Conservation (phyloP, 2,797 vertebrate genomes). For the Antrozous pallidus region DNA sequence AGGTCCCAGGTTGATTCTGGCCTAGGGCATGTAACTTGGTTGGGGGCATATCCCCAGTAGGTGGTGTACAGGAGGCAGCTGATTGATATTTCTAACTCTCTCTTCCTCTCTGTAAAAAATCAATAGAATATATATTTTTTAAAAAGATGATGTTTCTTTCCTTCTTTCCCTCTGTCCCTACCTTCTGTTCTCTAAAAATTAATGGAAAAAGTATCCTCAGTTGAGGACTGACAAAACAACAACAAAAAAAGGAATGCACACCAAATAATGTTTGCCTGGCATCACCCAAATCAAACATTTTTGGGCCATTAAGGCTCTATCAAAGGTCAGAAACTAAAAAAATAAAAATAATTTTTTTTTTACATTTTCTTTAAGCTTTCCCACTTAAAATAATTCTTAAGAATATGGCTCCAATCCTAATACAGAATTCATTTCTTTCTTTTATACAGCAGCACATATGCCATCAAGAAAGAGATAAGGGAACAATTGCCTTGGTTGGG, state of each 20-base stretch:
- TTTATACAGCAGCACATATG: background rate
- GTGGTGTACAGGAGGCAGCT: too few relatives aligned
- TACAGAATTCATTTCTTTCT: constrained; percentile 38
- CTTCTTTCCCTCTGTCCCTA: background rate
- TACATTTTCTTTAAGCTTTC: constrained; percentile 16
- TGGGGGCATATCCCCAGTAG: too few relatives aligned
- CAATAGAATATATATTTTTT: too few relatives aligned
- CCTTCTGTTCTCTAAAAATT: background rate
- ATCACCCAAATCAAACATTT: background rate
- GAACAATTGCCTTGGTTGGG: background rate
- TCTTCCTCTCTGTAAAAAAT: too few relatives aligned
- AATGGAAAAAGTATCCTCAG: background rate
- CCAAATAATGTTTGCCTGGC: background rate
- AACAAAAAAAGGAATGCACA: background rate
- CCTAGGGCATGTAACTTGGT: too few relatives aligned
- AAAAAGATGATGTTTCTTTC: background rate
- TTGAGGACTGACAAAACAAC: background rate
- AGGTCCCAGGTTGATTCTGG: too few relatives aligned
- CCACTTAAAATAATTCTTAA: background rate
- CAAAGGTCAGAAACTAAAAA: background rate
- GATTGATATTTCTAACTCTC: too few relatives aligned
- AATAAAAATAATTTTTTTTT: background rate
- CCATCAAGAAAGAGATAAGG: background rate
- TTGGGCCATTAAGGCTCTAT: background rate
- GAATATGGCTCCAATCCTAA: background rate